Conservation (phyloP, 1,140 invertebrate genomes). For the Plectus sambesii region DNA sequence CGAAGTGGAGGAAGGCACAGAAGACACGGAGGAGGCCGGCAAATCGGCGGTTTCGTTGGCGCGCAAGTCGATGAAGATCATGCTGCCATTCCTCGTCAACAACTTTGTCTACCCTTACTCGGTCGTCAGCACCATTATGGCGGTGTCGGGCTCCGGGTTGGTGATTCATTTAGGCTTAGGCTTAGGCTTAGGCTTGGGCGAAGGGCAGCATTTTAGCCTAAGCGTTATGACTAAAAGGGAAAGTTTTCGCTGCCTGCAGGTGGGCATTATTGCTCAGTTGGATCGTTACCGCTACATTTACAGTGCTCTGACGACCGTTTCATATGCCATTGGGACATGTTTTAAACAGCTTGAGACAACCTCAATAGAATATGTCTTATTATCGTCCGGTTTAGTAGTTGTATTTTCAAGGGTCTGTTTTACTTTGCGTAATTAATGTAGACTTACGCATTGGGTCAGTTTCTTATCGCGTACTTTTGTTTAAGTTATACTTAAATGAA, state of each 20-base stretch:
- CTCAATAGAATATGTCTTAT: too few relatives aligned
- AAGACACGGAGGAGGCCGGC: constrained; percentile 13
- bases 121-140: constrained; percentile 40
- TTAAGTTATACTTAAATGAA: constrained; percentile 9
- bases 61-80: constrained; percentile 14
- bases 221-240: too few relatives aligned
- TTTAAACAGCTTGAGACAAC: too few relatives aligned
- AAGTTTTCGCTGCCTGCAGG: constrained; percentile 6
- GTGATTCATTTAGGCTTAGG: too few relatives aligned
- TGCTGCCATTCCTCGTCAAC: constrained; percentile 32
- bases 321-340: too few relatives aligned
- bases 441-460: background rate
- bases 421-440: background rate
- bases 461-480: constrained; percentile 6
- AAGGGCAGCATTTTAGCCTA: too few relatives aligned
- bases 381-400: too few relatives aligned
- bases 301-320: too few relatives aligned
- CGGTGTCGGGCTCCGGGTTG: constrained; percentile 37
- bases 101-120: constrained; percentile 35
- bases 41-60: constrained; percentile 15
- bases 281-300: too few relatives aligned
- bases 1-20: constrained; percentile 21
- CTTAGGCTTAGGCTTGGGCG: too few relatives aligned
- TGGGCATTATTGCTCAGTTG: too few relatives aligned
- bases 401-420: constrained; percentile 6